Evolutionary conservation across 2,888 invertebrate species (phyloP), one percentile per base, ranked within the genome.

Genomic region (Glyphotaelius pellucidus): DNA sequence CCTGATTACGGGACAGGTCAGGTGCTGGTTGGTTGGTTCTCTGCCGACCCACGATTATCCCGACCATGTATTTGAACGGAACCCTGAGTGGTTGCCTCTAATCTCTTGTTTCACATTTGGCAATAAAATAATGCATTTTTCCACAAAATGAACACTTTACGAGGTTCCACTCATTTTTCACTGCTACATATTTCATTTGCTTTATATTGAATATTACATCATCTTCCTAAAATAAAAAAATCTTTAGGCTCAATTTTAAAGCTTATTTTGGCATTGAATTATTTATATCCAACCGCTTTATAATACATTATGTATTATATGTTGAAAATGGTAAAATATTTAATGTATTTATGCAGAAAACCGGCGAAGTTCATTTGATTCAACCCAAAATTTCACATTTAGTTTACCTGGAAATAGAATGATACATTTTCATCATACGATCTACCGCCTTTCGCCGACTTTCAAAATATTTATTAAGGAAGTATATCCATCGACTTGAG

Each of bases 1-100:
- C 35, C 85, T 85, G 85, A 85, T 85, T 85, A 85, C 38, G 38
- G 85, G 42, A 67, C 67, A n/a, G 67, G 42, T 86, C 86, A n/a
- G 86, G 47, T n/a, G 42, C 30, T n/a, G 47, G 3, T 47, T 47
- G 15, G 47, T 3, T 47, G 14, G 42, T 38, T 42, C 86, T 38
- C 86, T 86, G 47, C 42, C 86, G 19, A 42, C 19, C 42, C 38
- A 30, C 38, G 11, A 86, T 47, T 86, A 42, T 86, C 47, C 30
- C 47, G 25, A n/a, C 25, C 67, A 67, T 67, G n/a, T 67, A 67
- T 25, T 86, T 42, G 42, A 85, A 86, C 19, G 42, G 14, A n/a
- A 25, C 19, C 85, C 42, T 5, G 3, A 85, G 38, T n/a, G 14
- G 83, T 25, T 35, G 25, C 35, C 32, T 83, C 25, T 38, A 83